phyloP scores from a whole-genome alignment of 2,888 invertebrate species.

The Clistopyga incitator region DNA sequence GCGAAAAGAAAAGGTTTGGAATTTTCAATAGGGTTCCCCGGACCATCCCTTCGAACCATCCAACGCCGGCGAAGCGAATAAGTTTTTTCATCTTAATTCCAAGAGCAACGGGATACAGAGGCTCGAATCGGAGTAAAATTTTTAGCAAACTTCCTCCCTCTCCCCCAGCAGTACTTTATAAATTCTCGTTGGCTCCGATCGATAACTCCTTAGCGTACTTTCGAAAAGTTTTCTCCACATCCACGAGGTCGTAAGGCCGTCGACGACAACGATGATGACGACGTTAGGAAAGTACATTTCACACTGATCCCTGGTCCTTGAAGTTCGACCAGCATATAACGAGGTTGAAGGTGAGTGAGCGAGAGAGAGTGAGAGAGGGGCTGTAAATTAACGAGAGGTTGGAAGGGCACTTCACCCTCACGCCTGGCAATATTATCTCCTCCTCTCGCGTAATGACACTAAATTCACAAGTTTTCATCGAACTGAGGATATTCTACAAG shows the following conservation, averaged over 20 bases:
- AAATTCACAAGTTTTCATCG: conserved; percentile 52
- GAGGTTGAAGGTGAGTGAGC: conserved; percentile 10
- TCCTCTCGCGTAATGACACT: conserved; percentile 31
- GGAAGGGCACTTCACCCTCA: conserved; percentile 4
- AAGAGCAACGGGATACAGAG: background rate
- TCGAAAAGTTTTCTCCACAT: conserved; percentile 21
- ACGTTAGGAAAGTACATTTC: conserved; percentile 23
- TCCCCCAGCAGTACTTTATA: background rate
- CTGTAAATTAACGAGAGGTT: conserved; percentile 38
- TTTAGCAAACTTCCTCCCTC: background rate
- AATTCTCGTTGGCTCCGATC: conserved; percentile 40
- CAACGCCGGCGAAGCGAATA: background rate
- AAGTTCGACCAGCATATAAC: conserved; percentile 41
- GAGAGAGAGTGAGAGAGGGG: too few species aligned
- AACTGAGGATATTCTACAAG: conserved; percentile 39
- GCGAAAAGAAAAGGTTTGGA: background rate
- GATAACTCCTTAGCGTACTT: conserved; percentile 36
- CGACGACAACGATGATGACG: conserved; percentile 2
- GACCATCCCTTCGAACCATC: background rate
- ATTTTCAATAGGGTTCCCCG: background rate
- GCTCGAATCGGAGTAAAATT: conserved; percentile 25
- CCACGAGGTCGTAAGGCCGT: background rate
- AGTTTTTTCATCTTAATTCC: background rate
- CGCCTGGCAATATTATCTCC: conserved; percentile 19
- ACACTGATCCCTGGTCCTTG: conserved; percentile 34